Percentiles rank a stretch among this genome's conserved stretches.
Evolutionary conservation across 2,888 invertebrate genomes (phyloP).

Genomic region (Sesia bembeciformis): DNA sequence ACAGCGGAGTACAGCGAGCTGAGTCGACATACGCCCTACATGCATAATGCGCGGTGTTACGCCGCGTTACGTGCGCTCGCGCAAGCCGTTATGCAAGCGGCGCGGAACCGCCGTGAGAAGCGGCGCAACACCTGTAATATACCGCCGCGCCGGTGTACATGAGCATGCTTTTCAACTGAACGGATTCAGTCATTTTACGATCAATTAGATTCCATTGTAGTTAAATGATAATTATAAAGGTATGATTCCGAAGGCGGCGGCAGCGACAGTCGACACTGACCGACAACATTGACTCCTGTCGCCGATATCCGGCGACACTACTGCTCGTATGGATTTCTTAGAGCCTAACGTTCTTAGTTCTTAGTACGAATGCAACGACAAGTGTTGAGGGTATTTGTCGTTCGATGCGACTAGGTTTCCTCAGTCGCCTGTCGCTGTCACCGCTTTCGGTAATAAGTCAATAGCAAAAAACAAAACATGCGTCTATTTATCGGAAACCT

Average conservation of each 20-base stretch:
- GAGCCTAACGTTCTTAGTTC: too few relatives aligned
- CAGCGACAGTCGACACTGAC: not conserved
- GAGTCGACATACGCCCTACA: slow-evolving; percentile 48
- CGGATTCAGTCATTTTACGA: not conserved
- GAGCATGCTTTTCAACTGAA: not conserved
- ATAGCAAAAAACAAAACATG: too few relatives aligned
- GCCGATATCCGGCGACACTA: too few relatives aligned
- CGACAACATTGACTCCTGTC: not conserved
- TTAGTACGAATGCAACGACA: too few relatives aligned
- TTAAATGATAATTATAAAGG: too few relatives aligned
- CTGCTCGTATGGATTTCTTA: too few relatives aligned
- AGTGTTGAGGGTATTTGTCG: too few relatives aligned
- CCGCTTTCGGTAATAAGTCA: too few relatives aligned
- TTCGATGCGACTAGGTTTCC: too few relatives aligned
- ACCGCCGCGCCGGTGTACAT: slow-evolving; percentile 6
- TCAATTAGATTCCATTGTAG: too few relatives aligned
- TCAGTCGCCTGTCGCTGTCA: too few relatives aligned
- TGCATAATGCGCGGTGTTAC: slow-evolving; percentile 61
- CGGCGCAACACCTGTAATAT: slow-evolving; percentile 51
- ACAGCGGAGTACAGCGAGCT: slow-evolving; percentile 5
- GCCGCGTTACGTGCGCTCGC: slow-evolving; percentile 53
- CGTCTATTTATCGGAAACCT: too few relatives aligned
- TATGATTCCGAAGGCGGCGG: not conserved
- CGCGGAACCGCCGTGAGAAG: slow-evolving; percentile 60
- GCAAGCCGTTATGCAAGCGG: slow-evolving; percentile 55